A percentile compares a stretch with the other conserved stretches of the same genome.
These are phyloP conservation scores for Galago senegalensis DNA, from an alignment of 2,797 vertebrate genomes.

Conservation along the genomic window DNA sequence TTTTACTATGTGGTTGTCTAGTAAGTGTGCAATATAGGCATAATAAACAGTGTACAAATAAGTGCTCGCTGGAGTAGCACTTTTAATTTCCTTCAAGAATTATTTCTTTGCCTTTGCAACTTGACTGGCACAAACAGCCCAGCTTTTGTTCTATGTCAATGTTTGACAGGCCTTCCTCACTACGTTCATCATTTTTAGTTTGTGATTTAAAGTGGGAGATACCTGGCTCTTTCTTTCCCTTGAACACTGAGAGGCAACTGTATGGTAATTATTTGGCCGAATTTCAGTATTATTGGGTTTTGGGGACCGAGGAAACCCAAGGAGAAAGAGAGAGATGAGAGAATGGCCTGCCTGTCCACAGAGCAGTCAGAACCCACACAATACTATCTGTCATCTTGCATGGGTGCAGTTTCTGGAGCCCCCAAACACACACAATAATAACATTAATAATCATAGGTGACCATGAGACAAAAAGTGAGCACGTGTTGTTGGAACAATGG, in stretches of 20 bases:
- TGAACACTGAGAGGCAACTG: neutral
- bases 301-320: neutral
- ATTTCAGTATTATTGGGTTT: neutral
- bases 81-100: neutral
- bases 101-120: neutral
- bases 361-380: neutral
- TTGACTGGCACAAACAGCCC: neutral
- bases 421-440: neutral
- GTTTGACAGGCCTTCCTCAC: neutral
- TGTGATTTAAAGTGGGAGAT: neutral
- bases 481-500: neutral
- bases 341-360: fast-evolving
- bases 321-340: neutral
- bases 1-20: neutral
- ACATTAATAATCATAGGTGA: neutral
- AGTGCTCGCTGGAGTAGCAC: neutral
- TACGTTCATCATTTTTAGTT: neutral
- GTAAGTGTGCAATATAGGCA: neutral
- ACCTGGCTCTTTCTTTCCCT: neutral
- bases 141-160: neutral
- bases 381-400: neutral
- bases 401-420: neutral
- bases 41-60: neutral
- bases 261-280: neutral
- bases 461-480: neutral